Evolutionary conservation across 92 coral and sea anemone genomes (phyloP).

Genomic region (Zoanthus sociatus): DNA sequence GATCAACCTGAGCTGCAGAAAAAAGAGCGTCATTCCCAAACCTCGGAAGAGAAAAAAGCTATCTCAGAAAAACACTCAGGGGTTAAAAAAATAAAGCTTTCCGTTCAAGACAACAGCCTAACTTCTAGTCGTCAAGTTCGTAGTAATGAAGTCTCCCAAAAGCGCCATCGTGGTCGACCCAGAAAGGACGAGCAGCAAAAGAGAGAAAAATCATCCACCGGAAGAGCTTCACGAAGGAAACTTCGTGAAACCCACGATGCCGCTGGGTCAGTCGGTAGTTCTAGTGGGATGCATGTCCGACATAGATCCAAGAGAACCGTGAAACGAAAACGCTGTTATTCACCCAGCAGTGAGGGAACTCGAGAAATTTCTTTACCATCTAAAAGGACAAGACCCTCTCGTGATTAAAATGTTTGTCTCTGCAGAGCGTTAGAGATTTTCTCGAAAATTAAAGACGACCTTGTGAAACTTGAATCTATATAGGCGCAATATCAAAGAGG

Average conservation of each 20-base stretch:
- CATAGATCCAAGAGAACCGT: slow-evolving; percentile 85
- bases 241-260: slow-evolving; percentile 19
- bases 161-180: slow-evolving; percentile 85
- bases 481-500: too few relatives aligned
- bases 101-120: slow-evolving; percentile 22
- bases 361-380: slow-evolving; percentile 85
- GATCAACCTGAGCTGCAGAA: slow-evolving; percentile 36
- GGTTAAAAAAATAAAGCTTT: background rate
- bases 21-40: slow-evolving; percentile 11
- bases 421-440: too few relatives aligned
- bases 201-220: background rate
- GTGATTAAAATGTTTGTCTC: slow-evolving; percentile 39
- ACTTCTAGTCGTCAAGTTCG: slow-evolving; percentile 9
- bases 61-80: background rate
- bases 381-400: slow-evolving; percentile 72
- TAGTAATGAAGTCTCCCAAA: slow-evolving; percentile 23
- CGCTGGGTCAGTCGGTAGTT: slow-evolving; percentile 18
- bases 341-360: slow-evolving; percentile 93
- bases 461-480: too few relatives aligned
- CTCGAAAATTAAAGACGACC: too few relatives aligned
- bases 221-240: slow-evolving; percentile 40
- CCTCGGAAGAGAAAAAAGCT: slow-evolving; percentile 33
- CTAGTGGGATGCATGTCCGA: slow-evolving; percentile 48
- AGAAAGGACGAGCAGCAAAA: slow-evolving; percentile 64
- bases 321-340: slow-evolving; percentile 87